phyloP scores from a whole-genome alignment of 2,113 vertebrate species.

The Malurus cyaneus region DNA sequence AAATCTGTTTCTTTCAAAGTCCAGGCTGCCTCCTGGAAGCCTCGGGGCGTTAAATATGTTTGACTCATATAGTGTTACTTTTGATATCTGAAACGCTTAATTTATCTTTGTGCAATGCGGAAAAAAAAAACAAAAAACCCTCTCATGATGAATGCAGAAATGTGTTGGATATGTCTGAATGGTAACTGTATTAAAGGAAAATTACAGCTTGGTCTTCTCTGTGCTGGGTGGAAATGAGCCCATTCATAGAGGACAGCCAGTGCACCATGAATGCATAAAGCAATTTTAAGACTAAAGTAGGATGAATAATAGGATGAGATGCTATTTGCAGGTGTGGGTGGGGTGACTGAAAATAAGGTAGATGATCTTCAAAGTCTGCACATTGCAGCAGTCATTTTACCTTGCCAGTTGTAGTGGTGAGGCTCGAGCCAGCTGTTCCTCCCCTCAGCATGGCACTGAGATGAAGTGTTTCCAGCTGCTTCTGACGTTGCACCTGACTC shows the following conservation, averaged over 20 bases:
- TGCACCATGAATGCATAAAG: not conserved
- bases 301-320: not conserved
- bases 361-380: not conserved
- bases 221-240: not conserved
- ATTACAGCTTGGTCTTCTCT: not conserved
- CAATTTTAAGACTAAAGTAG: not conserved
- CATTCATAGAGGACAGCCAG: not conserved
- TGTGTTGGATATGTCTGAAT: not conserved
- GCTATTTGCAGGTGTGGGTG: not conserved
- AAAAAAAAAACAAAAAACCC: not conserved
- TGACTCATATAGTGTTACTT: not conserved
- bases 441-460: accelerated
- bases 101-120: not conserved
- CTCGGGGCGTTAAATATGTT: not conserved
- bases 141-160: not conserved
- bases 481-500: not conserved
- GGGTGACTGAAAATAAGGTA: not conserved
- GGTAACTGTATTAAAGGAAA: not conserved
- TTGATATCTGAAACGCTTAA: not conserved
- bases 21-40: not conserved
- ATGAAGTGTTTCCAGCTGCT: not conserved
- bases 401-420: accelerated
- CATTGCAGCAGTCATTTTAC: not conserved
- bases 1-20: not conserved
- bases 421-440: not conserved